Evolutionary conservation across 2,888 invertebrate genomes (phyloP), one percentile per base, ranked within the genome.

Genomic region (Eilema sororculum): DNA sequence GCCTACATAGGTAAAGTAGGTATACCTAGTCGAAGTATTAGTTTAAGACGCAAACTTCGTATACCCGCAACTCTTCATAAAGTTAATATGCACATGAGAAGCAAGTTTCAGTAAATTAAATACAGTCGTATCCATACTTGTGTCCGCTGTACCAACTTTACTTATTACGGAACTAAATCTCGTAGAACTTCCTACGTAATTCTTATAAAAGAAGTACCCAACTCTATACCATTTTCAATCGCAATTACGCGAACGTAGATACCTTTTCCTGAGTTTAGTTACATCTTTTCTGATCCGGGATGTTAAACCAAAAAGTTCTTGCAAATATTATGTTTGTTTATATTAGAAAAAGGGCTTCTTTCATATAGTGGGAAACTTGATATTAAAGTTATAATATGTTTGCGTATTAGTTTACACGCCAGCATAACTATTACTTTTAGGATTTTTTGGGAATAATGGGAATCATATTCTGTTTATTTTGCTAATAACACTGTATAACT

Each of bases 21-120:
- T n/a, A 52, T 52, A 52, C 52, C 52, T 56, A 65, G 37, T 56
- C 24, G 41, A 69, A 61, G 72, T 68, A 70, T 65, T 33, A 71
- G 67, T 66, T 68, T 37, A 69, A 71, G 65, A 65, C 57, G 56
- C 65, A 37, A 73, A 78, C 74, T 78, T 75, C 75, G 74, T 74
- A 63, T 74, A 73, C 72, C 69, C 75, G 67, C 72, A 74, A 78
- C 75, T 77, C 74, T 81, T 79, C 72, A 66, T 64, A 72, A 79
- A 74, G 75, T 80, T 77, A 74, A 78, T 81, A 80, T 81, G 81
- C 79, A 81, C 69, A 73, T 69, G 70, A 78, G 79, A 68, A 58
- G 73, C 67, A 80, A 79, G 79, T 81, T 80, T 76, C 71, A 72
- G 72, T 73, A 72, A 71, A 73, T 69, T 80, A 72, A 68, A 72